A percentile compares a stretch with the other conserved stretches of the same genome.
Evolutionary conservation across 2,888 invertebrate species (phyloP).

Genomic region (Dexiosoma caninum): DNA sequence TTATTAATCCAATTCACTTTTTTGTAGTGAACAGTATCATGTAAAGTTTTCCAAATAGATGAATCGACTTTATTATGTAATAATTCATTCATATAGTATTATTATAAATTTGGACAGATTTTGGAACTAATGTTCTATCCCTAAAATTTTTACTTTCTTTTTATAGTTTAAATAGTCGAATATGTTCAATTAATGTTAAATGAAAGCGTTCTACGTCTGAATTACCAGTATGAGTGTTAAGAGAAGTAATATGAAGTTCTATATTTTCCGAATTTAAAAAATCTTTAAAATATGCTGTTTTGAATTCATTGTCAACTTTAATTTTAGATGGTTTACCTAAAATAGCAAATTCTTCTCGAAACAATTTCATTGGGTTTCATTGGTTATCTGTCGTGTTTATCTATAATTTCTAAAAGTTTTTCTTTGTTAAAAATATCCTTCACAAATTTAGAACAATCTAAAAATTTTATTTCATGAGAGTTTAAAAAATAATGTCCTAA

Average conservation of each 20-base stretch:
- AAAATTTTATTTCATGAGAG: no score
- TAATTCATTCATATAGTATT: background rate
- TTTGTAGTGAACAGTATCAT: background rate
- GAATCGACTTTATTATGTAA: no score
- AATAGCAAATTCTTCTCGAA: background rate
- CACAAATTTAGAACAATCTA: no score
- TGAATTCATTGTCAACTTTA: background rate
- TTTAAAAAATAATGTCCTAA: no score
- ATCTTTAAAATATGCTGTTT: background rate
- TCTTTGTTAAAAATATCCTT: no score
- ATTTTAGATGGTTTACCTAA: no score
- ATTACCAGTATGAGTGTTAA: background rate
- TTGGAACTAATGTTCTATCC: background rate
- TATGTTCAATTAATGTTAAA: no score
- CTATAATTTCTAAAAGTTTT: background rate
- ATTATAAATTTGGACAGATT: background rate
- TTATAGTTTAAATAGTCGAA: no score
- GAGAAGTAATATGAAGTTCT: background rate
- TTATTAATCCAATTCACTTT: no score
- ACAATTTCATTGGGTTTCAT: background rate
- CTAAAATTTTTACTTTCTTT: background rate
- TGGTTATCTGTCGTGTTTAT: no score
- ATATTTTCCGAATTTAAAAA: background rate
- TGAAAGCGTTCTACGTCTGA: background rate
- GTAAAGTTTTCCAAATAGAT: no score